Percentiles rank a stretch among this genome's conserved stretches.
phyloP scores from a whole-genome alignment of 1,140 invertebrate species.

The Chrysoperla carnea region DNA sequence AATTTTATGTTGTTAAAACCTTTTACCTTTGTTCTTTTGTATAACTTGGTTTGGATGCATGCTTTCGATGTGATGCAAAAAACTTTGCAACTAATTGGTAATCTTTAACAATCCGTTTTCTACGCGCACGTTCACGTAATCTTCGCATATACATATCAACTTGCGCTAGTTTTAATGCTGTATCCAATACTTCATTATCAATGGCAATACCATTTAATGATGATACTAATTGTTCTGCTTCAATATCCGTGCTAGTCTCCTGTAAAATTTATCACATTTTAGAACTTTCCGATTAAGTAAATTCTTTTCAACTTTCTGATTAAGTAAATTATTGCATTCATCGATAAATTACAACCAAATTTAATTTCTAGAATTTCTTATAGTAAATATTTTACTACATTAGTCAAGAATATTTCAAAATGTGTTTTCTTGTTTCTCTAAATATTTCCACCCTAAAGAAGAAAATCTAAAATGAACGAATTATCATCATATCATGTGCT shows the following conservation, averaged over 20 bases:
- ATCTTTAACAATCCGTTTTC: slow-evolving; percentile 75
- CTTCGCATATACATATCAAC: slow-evolving; percentile 81
- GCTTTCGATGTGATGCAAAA: slow-evolving; percentile 42
- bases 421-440: too few relatives aligned
- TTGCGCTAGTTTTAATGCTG: slow-evolving; percentile 57
- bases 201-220: slow-evolving; percentile 52
- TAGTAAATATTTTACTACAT: too few relatives aligned
- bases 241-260: slow-evolving; percentile 88
- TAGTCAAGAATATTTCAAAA: too few relatives aligned
- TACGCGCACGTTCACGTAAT: slow-evolving; percentile 64
- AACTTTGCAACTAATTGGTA: slow-evolving; percentile 70
- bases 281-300: too few relatives aligned
- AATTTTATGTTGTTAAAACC: neutral
- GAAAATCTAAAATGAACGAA: too few relatives aligned
- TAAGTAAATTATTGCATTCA: too few relatives aligned
- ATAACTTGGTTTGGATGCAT: slow-evolving; percentile 42
- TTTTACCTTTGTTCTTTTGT: slow-evolving; percentile 48
- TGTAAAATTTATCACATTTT: slow-evolving; percentile 21
- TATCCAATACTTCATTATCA: slow-evolving; percentile 81
- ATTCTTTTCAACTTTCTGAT: too few relatives aligned
- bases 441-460: too few relatives aligned
- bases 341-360: too few relatives aligned
- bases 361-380: too few relatives aligned
- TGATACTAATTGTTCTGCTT: slow-evolving; percentile 76
- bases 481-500: too few relatives aligned